Base-by-base conservation (phyloP, 2,797 vertebrate genomes). In the Gastrophryne carolinensis region DNA sequence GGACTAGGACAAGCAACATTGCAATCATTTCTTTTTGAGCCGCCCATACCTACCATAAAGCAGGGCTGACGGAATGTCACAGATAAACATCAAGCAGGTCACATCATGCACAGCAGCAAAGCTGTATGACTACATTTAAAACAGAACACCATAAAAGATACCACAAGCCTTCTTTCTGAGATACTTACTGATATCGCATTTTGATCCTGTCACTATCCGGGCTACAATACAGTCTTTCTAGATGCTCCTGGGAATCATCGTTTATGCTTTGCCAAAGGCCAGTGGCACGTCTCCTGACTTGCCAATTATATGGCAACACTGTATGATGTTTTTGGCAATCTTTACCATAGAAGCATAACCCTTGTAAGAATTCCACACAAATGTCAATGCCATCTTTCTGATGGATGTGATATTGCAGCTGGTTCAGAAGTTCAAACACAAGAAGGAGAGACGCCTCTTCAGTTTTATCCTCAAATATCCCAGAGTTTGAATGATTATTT, bases 221-320 rank as follows among this genome's bases (percentile, higher is more conserved):
- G 87, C 98, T 98, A 92, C 97, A 99, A 87, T 96, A 99, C 70
- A 99, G 95, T 84, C 97, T 94, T 86, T 99, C 98, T 92, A 99
- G 91, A 84, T 98, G 97, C 84, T 99, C 98, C 88, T 99, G 98
- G 68, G 97, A 94, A 80, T 99, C 97, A 62, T 96, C 96, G 29
- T 92, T 92, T 78, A 99, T 88, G 77, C 96, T 98, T 81, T 98
- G 96, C 98, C 98, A 99, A 8, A 83, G 86, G 68, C 95, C 93
- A 27, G 86, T 92, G 35, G 90, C 83, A 81, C 87, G 93, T 82
- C 90, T 90, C 85, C 88, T 94, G 88, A 98, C 93, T 83, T 99
- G 98, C 98, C 98, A 99, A 84, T 98, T 95, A 81, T 95, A 99
- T 0, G 98, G 97, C 77, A 99, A 85, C 49, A 97, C 92, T 0